Percentiles rank a stretch among this genome's conserved stretches.
Evolutionary conservation across 2,797 vertebrate genomes (phyloP).

Genomic region (Platalea minor): DNA sequence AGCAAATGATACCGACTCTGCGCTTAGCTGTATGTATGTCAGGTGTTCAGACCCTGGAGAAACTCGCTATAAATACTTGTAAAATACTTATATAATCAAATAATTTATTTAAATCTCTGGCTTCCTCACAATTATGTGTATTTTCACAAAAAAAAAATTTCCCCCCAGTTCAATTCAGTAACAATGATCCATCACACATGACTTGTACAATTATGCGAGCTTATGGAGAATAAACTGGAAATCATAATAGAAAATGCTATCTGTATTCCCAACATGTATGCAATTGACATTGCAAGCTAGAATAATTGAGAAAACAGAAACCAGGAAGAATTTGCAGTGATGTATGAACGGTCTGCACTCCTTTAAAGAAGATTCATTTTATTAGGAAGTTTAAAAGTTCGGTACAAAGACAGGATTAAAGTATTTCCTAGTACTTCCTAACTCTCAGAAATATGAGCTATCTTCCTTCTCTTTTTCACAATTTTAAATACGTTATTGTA

Average conservation of each 20-base stretch:
- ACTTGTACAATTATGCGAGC: neutral
- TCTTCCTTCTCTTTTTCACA: neutral
- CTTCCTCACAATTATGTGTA: neutral
- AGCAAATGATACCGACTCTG: neutral
- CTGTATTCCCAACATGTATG: neutral
- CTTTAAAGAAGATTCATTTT: neutral
- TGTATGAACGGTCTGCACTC: neutral
- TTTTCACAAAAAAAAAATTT: neutral
- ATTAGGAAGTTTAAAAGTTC: neutral
- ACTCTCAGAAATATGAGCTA: neutral
- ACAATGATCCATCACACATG: neutral
- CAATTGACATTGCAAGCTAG: neutral
- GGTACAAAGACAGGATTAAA: neutral
- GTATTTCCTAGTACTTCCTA: neutral
- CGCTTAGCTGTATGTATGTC: neutral
- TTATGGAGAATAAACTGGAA: conserved; percentile 2
- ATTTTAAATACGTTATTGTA: neutral
- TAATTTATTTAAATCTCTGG: neutral
- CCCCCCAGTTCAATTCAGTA: neutral
- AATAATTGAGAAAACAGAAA: conserved; percentile 19
- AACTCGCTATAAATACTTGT: neutral
- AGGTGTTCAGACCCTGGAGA: neutral
- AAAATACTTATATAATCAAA: neutral
- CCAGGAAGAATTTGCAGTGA: neutral
- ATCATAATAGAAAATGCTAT: neutral